Base-by-base conservation (phyloP, 2,888 invertebrate species). In the Biston stratarius region DNA sequence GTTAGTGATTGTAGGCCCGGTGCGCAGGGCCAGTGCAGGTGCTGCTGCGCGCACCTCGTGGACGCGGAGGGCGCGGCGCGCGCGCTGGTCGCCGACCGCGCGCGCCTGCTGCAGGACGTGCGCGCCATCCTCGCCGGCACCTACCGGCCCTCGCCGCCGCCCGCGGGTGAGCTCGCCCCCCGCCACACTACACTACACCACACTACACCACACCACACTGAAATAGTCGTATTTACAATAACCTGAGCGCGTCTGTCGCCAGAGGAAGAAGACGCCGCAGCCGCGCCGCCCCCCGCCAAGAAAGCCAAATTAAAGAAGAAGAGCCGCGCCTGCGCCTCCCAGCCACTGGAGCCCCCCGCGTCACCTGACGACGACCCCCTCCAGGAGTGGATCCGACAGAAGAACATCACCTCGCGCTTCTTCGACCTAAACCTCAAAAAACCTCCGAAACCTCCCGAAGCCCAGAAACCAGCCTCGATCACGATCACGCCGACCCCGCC, bases 371-470 rank as follows among this genome's bases (percentile, higher is more conserved):
- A 6, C 15, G 71, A 68, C 44, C 64, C 65, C 5, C 51, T 73
- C 24, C 51, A 64, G 49, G 77, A 77, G 52, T 77, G 77, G 77
- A 68, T 70, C 51, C 67, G 76, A 0, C 74, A 77, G 65, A 77
- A 77, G 67, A 70, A 64, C 15, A 14, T 75, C 36, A 71, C 66
- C 49, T 69, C 68, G 0, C 58, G 75, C 42, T 74, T 72, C 69
- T 77, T 76, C 67, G 63, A 73, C 62, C 51, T 77, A n/a, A 73
- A 74, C 58, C 69, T 73, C 1, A 73, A 67, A 9, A 55, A 55
- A 7, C 55, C 55, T 0, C 36, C 33, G 36, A 12, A 58, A 55
- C 53, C 52, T 1, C 24, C 48, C 6, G 48, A 24, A 34, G 34
- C 34, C 7, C n/a, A 11, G 0, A 24, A 24, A 33, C 11, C 48